Evolutionary conservation across 2,888 invertebrate genomes (phyloP).

Genomic region (Anarsia innoxiella): DNA sequence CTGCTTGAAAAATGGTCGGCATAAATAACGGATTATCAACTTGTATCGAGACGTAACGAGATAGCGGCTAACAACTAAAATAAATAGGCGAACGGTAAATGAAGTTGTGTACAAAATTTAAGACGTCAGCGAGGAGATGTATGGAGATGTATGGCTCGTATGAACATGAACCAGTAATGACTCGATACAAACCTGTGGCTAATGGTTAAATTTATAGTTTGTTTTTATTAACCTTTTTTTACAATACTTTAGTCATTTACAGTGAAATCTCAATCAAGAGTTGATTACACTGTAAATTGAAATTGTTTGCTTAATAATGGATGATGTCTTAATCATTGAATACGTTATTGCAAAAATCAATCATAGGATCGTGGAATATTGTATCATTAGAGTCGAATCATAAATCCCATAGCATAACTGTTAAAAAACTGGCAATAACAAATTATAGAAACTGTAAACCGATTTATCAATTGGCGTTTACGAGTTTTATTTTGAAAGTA

Average conservation of each 20-base stretch:
- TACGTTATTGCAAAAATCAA: conserved; percentile 4
- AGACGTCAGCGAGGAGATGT: conserved; percentile 24
- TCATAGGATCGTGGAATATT: no score
- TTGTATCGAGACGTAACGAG: conserved; percentile 61
- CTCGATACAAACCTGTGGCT: conserved; percentile 30
- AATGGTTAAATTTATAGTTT: conserved; percentile 51
- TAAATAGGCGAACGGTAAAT: conserved; percentile 66
- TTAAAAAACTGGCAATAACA: no score
- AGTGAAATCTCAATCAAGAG: conserved; percentile 39
- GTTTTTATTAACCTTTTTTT: conserved; percentile 17
- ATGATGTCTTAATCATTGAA: conserved; percentile 5
- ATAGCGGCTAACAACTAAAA: conserved; percentile 57
- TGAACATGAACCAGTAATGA: conserved; percentile 36
- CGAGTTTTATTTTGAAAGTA: no score
- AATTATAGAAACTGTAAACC: no score
- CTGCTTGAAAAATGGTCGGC: conserved; percentile 55
- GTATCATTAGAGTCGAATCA: no score
- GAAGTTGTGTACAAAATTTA: conserved; percentile 45
- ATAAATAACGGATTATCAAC: conserved; percentile 73
- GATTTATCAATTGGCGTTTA: no score
- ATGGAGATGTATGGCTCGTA: conserved; percentile 28
- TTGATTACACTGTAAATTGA: conserved; percentile 8
- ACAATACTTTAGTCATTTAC: conserved; percentile 28
- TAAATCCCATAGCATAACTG: no score
- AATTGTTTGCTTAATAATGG: conserved; percentile 2